Evolutionary conservation across 2,888 invertebrate species (phyloP).

Genomic region (Scotopteryx bipunctaria): DNA sequence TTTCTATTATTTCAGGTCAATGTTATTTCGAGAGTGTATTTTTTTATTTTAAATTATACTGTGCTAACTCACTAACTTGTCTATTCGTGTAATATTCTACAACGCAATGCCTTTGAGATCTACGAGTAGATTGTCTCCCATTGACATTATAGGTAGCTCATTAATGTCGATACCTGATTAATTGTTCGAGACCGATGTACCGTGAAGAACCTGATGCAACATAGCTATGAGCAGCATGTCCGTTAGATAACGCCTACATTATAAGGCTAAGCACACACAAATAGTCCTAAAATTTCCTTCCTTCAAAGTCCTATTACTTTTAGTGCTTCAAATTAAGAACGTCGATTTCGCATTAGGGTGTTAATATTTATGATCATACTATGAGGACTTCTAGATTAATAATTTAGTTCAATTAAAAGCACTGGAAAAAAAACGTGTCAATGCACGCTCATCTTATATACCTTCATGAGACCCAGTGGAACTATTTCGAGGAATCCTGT

Average conservation of each 20-base stretch:
- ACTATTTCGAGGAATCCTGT: no score
- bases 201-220: constrained; percentile 22
- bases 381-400: no score
- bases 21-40: neutral
- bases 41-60: neutral
- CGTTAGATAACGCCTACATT: constrained; percentile 4
- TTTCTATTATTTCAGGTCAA: constrained; percentile 21
- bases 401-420: no score
- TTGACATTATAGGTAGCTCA: constrained; percentile 16
- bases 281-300: no score
- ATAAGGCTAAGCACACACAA: neutral
- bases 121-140: constrained; percentile 3
- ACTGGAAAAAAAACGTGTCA: no score
- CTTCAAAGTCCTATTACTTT: no score
- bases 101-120: neutral
- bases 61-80: neutral
- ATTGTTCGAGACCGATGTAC: constrained; percentile 20
- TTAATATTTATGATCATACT: no score
- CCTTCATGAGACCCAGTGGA: no score
- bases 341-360: no score
- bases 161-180: constrained; percentile 26
- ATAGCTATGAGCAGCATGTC: constrained; percentile 9
- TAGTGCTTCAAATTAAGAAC: no score
- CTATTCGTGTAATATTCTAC: neutral
- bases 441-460: no score